Base-by-base conservation (phyloP, 2,797 vertebrate genomes). In the Paguma larvata region DNA sequence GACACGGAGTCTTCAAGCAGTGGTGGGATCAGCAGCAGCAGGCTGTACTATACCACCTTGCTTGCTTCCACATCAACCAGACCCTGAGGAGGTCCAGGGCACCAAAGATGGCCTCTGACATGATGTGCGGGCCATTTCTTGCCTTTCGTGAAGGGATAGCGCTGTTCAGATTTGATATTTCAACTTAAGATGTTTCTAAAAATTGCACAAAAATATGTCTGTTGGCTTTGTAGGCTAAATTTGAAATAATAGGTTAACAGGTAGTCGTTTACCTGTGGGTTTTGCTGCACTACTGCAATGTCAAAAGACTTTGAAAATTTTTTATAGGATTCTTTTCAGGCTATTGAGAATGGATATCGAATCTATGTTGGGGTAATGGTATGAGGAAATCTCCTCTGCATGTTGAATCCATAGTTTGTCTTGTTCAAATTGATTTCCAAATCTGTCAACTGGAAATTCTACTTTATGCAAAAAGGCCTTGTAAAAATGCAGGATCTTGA, bases 21-120 rank as follows among this genome's bases (percentile, higher is more conserved):
- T 0, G 73, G 15, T 77, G 27, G 44, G 15, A 32, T 2, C 44
- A 77, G 44, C 44, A 48, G 44, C 25, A 11, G 27, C 8, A 48
- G 27, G 18, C 27, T 32, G 27, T 16, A 10, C 15, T 48, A 44
- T 98, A 98, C 98, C 99, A 98, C 98, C 99, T 99, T 95, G 99
- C 99, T 73, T 99, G 99, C 98, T 99, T 99, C 97, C 99, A 99
- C 97, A 99, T 99, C 44, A 77, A 32, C 99, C 99, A 99, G 98
- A 99, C 99, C 98, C 99, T 99, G 98, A 77, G 73, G 99, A 99
- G 96, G 99, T 99, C 65, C 99, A 99, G 98, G 99, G 97, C 99
- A 98, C 98, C 99, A 99, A 97, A 98, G 99, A 91, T 23, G 56
- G 91, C 98, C 99, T 95, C 99, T 98, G 44, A 99, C 99, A 98